Conservation (phyloP, 2,797 vertebrate genomes). For the Silurus aristotelis region DNA sequence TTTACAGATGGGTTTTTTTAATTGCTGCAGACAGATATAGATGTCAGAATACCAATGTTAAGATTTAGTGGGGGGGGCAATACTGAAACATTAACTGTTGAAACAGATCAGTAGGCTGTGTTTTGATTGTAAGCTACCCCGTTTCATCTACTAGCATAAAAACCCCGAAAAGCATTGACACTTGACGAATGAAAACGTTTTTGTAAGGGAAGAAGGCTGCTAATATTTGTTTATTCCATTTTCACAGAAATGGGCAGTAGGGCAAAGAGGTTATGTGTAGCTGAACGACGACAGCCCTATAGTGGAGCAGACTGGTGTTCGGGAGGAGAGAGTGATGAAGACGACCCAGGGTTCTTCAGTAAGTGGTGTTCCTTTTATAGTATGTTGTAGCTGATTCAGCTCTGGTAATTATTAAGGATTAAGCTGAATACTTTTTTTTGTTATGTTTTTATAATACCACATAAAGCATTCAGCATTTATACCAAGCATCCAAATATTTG, state of each 20-base stretch:
- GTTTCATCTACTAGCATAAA: neutral
- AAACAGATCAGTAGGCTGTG: neutral
- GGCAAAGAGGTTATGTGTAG: conserved; percentile 75
- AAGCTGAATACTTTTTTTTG: neutral
- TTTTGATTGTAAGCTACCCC: neutral
- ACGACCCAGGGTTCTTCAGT: conserved; percentile 83
- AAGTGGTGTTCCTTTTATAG: conserved; percentile 59
- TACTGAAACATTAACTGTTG: neutral
- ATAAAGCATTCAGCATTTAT: too few relatives aligned
- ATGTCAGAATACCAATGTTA: neutral
- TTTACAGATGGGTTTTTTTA: neutral
- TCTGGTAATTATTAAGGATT: neutral
- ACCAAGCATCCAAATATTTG: neutral
- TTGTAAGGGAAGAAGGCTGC: neutral
- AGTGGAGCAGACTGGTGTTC: conserved; percentile 83
- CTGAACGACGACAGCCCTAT: conserved; percentile 62
- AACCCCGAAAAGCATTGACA: neutral
- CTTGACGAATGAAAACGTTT: neutral
- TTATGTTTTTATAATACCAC: too few relatives aligned
- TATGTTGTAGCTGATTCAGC: neutral
- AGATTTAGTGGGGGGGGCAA: neutral
- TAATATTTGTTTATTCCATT: conserved; percentile 24
- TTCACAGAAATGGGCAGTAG: conserved; percentile 68
- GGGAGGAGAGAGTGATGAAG: conserved; percentile 82
- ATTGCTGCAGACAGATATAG: neutral